Base-by-base conservation (phyloP, 2,888 invertebrate species). In the Noctua janthe region DNA sequence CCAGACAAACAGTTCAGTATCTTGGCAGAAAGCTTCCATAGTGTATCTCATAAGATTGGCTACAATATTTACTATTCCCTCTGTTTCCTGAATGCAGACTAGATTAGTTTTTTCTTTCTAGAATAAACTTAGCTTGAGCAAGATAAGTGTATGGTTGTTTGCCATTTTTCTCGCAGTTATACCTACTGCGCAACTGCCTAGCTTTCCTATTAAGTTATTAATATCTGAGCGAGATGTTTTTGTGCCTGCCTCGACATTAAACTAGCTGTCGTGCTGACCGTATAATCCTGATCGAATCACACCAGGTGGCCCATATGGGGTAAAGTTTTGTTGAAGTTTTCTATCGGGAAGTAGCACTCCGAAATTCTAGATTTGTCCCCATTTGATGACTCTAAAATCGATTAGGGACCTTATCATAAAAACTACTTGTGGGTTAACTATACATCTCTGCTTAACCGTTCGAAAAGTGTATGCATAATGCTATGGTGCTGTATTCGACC, bases 21-120 rank as follows among this genome's bases (percentile, higher is more conserved):
- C 69, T 69, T 8, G n/a, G 7, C 4, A 47, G 17, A 67, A 6
- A 69, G n/a, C n/a, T 69, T 69, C n/a, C 43, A 43, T 8, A 69
- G 23, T 23, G n/a, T 20, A 47, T 11, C 3, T n/a, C 47, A 47
- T 67, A 56, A 76, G 7, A 81, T 47, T 59, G 15, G 10, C 69
- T 62, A 81, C 51, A 62, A 54, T 81, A 81, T 81, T 81, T 70
- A 81, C 81, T 74, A 29, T 74, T 70, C 62, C 17, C 73, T 80
- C 59, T 4, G 69, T 47, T 74, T 70, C 35, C 29, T 74, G 17
- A 49, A 29, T 29, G 29, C 47, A 59, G 17, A 20, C 80, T 70
- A 49, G 23, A 81, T 81, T 81, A 69, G 47, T 35, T 74, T 81
- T 54, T 81, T 7, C 29, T 70, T 74, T 64, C 54, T 81, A 64